A percentile compares a stretch with the other conserved stretches of the same genome.
phyloP scores from a whole-genome alignment of 2,888 invertebrate species.

The Eilema depressum region DNA sequence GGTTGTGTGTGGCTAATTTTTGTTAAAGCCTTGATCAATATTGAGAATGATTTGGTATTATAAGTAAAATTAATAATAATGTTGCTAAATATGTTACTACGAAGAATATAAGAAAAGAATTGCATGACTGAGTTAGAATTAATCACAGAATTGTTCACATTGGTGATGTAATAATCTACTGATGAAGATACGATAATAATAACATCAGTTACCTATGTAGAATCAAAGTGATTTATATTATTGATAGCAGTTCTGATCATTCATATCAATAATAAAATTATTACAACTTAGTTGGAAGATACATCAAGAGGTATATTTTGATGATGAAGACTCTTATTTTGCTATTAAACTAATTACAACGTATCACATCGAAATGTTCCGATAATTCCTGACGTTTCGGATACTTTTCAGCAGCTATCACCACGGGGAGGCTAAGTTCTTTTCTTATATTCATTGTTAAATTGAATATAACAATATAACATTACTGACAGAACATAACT shows the following conservation, averaged over 20 bases:
- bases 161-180: not conserved
- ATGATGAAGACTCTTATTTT: no score
- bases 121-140: not conserved
- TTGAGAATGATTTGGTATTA: constrained; percentile 17
- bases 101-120: not conserved
- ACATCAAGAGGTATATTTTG: no score
- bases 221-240: no score
- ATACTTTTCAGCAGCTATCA: not conserved
- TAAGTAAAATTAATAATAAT: not conserved
- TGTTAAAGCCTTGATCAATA: constrained; percentile 27
- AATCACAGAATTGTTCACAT: not conserved
- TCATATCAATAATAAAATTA: no score
- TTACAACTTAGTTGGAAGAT: no score
- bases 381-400: not conserved
- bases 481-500: not conserved
- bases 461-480: not conserved
- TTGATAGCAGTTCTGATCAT: no score
- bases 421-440: not conserved
- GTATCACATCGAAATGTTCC: no score
- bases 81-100: not conserved
- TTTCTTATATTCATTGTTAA: constrained; percentile 4
- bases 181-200: not conserved
- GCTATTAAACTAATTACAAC: not conserved
- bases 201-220: no score
- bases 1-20: constrained; percentile 30